Percentiles rank a stretch among this genome's conserved stretches.
phyloP scores from a whole-genome alignment of 2,113 vertebrate species.

The Chlorodrepanis virens region DNA sequence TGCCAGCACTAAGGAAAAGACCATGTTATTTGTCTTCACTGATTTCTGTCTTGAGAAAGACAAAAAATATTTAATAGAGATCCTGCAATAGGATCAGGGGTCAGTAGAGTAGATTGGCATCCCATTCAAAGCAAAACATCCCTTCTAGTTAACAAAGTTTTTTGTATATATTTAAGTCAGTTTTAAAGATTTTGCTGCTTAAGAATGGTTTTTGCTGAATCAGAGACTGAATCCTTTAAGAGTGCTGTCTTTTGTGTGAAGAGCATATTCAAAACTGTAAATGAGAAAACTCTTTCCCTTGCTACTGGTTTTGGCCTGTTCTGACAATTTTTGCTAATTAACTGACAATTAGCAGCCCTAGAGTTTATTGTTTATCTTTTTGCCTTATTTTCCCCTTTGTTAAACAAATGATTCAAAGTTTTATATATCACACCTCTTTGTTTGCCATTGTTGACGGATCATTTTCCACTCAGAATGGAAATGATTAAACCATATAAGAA shows the following conservation, averaged over 20 bases:
- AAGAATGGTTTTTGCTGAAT: neutral
- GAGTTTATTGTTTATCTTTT: slow-evolving; percentile 25
- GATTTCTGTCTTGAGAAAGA: neutral
- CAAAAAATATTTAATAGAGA: neutral
- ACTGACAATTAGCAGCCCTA: neutral
- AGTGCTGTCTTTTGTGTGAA: neutral
- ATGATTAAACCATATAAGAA: slow-evolving; percentile 79
- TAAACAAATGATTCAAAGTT: slow-evolving; percentile 50
- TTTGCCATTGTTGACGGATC: slow-evolving; percentile 66
- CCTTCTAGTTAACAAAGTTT: neutral
- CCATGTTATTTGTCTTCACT: neutral
- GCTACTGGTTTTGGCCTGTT: neutral
- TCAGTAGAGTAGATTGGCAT: neutral
- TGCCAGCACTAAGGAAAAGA: neutral
- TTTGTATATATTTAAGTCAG: neutral
- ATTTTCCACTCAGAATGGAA: slow-evolving; percentile 76
- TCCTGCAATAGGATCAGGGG: neutral
- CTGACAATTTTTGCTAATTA: slow-evolving; percentile 11
- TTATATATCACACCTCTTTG: slow-evolving; percentile 63
- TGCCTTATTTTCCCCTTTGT: slow-evolving; percentile 22
- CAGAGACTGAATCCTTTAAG: neutral
- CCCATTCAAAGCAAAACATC: neutral
- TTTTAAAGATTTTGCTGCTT: neutral
- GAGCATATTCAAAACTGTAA: neutral
- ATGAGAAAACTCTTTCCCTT: neutral